These are phyloP conservation scores for Itoplectis maculator DNA, from an alignment of 2,888 invertebrate species.

Conservation along the genomic window DNA sequence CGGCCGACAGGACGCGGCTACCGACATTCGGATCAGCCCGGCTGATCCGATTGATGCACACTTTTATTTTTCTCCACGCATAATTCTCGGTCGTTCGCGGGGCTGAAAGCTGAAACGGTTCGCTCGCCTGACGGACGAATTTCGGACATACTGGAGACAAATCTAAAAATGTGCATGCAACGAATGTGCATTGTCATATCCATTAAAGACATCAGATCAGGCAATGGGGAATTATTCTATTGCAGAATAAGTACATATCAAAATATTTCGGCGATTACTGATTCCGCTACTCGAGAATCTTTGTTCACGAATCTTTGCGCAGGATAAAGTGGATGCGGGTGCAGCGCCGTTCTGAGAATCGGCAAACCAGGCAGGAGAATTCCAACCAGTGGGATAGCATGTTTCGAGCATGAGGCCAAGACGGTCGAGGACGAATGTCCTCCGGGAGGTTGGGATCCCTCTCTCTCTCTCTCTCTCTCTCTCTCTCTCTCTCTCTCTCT, in stretches of 20 bases:
- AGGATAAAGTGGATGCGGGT: conserved; percentile 14
- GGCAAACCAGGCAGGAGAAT: conserved; percentile 28
- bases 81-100: conserved; percentile 28
- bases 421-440: conserved; percentile 54
- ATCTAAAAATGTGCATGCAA: too few species aligned
- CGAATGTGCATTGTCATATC: too few species aligned
- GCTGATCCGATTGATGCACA: conserved; percentile 61
- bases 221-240: too few species aligned
- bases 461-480: conserved; percentile 53
- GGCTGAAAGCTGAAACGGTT: background rate
- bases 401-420: conserved; percentile 27
- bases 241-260: background rate
- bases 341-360: conserved; percentile 23
- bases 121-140: background rate
- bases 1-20: conserved; percentile 77
- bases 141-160: background rate
- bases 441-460: conserved; percentile 73
- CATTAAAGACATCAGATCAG: too few species aligned
- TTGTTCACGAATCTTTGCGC: conserved; percentile 10
- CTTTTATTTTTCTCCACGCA: conserved; percentile 50
- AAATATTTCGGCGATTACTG: background rate
- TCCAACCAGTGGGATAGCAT: conserved; percentile 25
- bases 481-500: conserved; percentile 63
- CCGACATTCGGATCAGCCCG: conserved; percentile 77
- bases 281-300: background rate